Evolutionary conservation across 2,888 invertebrate species (phyloP).

Genomic region (Pammene aurita): DNA sequence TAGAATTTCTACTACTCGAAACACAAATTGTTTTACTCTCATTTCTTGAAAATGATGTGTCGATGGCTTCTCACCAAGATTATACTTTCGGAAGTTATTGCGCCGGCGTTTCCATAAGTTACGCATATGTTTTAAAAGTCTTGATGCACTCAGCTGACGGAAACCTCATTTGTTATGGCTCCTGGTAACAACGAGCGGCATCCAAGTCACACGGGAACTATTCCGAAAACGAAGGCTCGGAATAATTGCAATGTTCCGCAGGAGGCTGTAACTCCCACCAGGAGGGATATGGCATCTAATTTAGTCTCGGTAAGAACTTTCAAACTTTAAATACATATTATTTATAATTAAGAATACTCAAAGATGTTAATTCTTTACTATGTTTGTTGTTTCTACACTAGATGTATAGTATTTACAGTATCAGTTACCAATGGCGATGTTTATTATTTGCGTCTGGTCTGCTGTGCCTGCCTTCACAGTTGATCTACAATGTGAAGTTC

Average conservation of each 20-base stretch:
- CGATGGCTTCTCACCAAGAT: conserved; percentile 36
- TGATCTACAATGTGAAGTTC: conserved; percentile 60
- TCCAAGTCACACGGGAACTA: conserved; percentile 85
- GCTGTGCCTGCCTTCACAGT: conserved; percentile 29
- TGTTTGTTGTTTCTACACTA: not conserved
- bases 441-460: conserved; percentile 21
- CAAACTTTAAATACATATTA: not conserved
- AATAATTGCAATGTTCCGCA: conserved; percentile 84
- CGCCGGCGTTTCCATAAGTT: conserved; percentile 42
- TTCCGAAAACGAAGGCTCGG: conserved; percentile 85
- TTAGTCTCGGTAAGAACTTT: conserved; percentile 70
- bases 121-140: conserved; percentile 41
- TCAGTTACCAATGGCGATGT: conserved; percentile 29
- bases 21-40: not conserved
- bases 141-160: conserved; percentile 49
- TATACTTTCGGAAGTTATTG: conserved; percentile 31
- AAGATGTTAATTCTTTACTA: too few relatives aligned
- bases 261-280: conserved; percentile 85
- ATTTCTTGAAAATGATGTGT: conserved; percentile 32
- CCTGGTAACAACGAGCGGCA: conserved; percentile 80
- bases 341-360: not conserved
- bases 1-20: not conserved
- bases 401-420: not conserved
- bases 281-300: conserved; percentile 83
- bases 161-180: conserved; percentile 69